phyloP scores from a whole-genome alignment of 37 sponge, comb jelly and placozoan species.

The Geodia barretti region DNA sequence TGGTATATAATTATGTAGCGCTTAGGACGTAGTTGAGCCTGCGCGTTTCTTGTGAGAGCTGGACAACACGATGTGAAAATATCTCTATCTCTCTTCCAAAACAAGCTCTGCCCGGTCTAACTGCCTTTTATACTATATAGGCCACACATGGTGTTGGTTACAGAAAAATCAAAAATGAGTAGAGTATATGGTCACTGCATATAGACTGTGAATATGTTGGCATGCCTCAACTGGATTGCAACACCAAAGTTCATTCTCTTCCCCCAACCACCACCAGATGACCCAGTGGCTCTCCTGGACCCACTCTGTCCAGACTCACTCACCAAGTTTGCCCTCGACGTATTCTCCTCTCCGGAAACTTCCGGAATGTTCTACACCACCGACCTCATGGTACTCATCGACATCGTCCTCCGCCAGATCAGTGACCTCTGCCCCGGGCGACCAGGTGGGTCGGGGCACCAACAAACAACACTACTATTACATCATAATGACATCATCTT shows the following conservation, averaged over 20 bases:
- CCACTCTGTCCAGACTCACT: slow-evolving; percentile 76
- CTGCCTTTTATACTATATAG: too few species aligned
- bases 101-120: neutral
- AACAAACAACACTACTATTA: too few species aligned
- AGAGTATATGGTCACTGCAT: neutral
- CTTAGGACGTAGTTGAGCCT: too few species aligned
- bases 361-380: slow-evolving; percentile 82
- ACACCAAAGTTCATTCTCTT: neutral
- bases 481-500: too few species aligned
- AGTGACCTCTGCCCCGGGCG: slow-evolving; percentile 64
- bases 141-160: too few species aligned
- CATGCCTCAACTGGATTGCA: too few species aligned
- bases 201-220: neutral
- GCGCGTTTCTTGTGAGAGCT: too few species aligned
- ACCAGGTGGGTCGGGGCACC: slow-evolving; percentile 70
- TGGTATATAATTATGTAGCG: too few species aligned
- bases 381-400: slow-evolving; percentile 80
- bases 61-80: too few species aligned
- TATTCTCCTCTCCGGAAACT: slow-evolving; percentile 57
- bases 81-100: neutral
- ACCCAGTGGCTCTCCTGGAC: slow-evolving; percentile 73
- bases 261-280: slow-evolving; percentile 47
- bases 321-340: slow-evolving; percentile 75
- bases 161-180: too few species aligned
- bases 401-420: slow-evolving; percentile 78